Evolutionary conservation across 1,140 invertebrate species (phyloP), one percentile per base, ranked within the genome.

Genomic region (Lordiphosa clarofinis): DNA sequence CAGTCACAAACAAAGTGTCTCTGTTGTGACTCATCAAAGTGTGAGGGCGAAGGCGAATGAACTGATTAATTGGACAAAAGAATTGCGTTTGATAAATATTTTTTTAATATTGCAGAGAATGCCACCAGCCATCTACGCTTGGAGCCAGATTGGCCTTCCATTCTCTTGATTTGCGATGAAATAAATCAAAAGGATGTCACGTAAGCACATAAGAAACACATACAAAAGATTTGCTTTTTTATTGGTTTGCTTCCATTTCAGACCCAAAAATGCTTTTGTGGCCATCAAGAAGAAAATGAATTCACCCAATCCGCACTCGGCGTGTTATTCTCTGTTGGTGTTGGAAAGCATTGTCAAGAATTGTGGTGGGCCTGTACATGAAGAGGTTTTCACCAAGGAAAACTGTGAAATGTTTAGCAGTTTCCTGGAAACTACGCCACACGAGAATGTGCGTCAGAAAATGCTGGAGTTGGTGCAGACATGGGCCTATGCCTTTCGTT

Each of bases 261-360:
- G 96, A 57, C 94, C 96, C 36, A 98, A 96, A 90, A 91, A 92
- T 91, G 97, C 96, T 39, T 90, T 98, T 24, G 88, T 89, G 60
- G 92, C 93, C 6, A 94, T 99, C 37, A 97, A 96, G 88, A 98
- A 97, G 90, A 98, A 98, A 89, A 91, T 98, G 33, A 92, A 90
- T 46, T 92, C 94, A 57, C 90, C 92, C 48, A 99, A 98, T 92
- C 97, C 97, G 19, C 96, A 98, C 90, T 95, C 96, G 19, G 93
- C 94, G 48, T 91, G 95, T 87, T 98, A 94, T 91, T 94, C 94
- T 21, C 90, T 98, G 36, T 91, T 96, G 89, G 95, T 98, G 35
- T 89, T 99, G 31, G 98, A 99, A 90, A 98, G 97, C 76, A 95
- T 96, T 86, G 97, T 99, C 0, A 99, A 99, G 92, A 99, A 99